Base-by-base conservation (phyloP, 2,888 invertebrate species). In the Nipponacmea schrenckii region DNA sequence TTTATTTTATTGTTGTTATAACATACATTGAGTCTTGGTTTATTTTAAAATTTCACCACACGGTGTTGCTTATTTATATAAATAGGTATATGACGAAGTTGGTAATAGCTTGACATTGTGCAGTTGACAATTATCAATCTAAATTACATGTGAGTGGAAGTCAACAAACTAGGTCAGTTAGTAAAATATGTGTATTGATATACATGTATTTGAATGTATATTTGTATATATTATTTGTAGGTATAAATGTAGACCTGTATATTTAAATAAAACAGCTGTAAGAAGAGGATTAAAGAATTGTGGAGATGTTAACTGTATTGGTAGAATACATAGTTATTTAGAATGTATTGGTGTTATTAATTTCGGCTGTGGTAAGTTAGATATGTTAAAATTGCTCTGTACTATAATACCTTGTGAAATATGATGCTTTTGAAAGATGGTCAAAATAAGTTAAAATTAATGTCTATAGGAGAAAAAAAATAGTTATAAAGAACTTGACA, bases 341-440 rank as follows among this genome's bases (percentile, higher is more conserved):
- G 92, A 93, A 84, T 91, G 91, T 86, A 90, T 91, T 74, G 93
- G 92, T 20, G 92, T 91, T 24, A 92, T 92, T 73, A 93, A 93
- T 88, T 92, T 92, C 88, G 91, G 91, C 17, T 92, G 92, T 86
- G 90, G 92, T 91, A 87, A 87, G 89, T 86, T 69, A 46, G 39
- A 31, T 62, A 31, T 15, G 17, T 72, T 31, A 27, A 1, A 17
- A 27, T 50, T 39, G 24, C 20, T 71, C 12, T 62, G 44, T 46
- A 14, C 31, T 20, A 12, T 17, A 24, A 20, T 67, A 31, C 17
- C 20, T 0, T 17, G 2, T 39, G 10, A 27, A 65, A 17, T 4
- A 14, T 39, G 2, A 7, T 66, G 24, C 14, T 10, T 8, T 44
- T 44, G 17, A 27, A 66, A 66, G 14, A 66, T 44, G 24, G 45